A percentile compares a stretch with the other conserved stretches of the same genome.
Evolutionary conservation across 23 tunicate species (phyloP).

Genomic region (Phallusia fumigata): DNA sequence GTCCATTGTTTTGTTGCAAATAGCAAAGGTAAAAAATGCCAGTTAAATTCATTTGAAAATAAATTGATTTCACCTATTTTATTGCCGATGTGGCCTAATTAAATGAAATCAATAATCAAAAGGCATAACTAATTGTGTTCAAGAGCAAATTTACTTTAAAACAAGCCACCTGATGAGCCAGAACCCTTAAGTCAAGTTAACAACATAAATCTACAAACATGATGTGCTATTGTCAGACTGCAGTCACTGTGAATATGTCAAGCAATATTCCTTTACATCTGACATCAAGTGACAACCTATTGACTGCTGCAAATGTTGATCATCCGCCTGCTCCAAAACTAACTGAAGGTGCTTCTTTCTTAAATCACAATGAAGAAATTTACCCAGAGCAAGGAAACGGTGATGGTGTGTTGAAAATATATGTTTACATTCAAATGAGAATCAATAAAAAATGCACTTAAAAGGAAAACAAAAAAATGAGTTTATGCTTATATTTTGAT

Average conservation of each 20-base stretch:
- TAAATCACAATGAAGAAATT: background rate
- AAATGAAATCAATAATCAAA: too few relatives aligned
- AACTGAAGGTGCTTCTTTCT: background rate
- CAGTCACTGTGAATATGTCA: background rate
- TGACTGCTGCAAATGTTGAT: background rate
- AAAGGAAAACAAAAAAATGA: too few relatives aligned
- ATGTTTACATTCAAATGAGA: background rate
- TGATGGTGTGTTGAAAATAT: background rate
- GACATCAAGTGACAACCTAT: background rate
- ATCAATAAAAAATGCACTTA: too few relatives aligned
- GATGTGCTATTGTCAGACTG: background rate
- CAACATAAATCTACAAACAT: background rate
- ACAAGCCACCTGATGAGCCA: background rate
- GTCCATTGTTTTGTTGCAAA: conserved; percentile 74
- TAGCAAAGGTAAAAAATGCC: conserved; percentile 55
- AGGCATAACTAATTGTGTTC: too few relatives aligned
- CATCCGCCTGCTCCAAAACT: background rate
- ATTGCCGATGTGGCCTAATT: too few relatives aligned
- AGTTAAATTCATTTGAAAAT: background rate
- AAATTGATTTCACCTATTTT: too few relatives aligned
- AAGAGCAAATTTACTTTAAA: background rate
- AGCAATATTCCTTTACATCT: background rate
- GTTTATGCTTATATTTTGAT: too few relatives aligned
- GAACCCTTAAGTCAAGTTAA: too few relatives aligned
- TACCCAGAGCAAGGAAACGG: background rate